These are phyloP conservation scores for Heliconius himera DNA, from an alignment of 1,140 invertebrate genomes.

Conservation along the genomic window DNA sequence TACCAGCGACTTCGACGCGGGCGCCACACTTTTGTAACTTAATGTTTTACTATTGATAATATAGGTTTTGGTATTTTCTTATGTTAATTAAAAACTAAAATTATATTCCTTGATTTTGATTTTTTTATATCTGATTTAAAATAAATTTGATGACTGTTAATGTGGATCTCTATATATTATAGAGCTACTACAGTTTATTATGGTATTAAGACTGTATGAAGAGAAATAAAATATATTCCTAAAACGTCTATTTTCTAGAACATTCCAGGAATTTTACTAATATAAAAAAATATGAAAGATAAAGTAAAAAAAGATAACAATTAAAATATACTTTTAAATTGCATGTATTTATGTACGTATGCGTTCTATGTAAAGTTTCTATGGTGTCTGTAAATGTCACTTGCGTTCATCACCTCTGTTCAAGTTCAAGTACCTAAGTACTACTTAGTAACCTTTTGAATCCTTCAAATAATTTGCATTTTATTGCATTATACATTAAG, in stretches of 20 bases:
- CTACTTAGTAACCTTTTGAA: background rate
- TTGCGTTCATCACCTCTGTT: conserved; percentile 58
- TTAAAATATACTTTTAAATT: background rate
- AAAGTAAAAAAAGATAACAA: background rate
- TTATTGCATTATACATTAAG: background rate
- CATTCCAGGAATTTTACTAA: no score
- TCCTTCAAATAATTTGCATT: background rate
- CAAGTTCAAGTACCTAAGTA: conserved; percentile 70
- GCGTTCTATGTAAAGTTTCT: background rate
- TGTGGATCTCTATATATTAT: background rate
- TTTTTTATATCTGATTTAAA: no score
- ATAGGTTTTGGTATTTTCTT: background rate
- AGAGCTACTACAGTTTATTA: background rate
- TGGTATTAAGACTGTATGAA: background rate
- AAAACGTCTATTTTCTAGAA: background rate
- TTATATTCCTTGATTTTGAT: no score
- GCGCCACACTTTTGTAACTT: conserved; percentile 66
- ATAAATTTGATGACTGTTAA: no score
- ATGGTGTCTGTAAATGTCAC: conserved; percentile 51
- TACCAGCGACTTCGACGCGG: conserved; percentile 70
- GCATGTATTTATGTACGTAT: no score
- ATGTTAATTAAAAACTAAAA: background rate
- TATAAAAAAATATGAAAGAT: no score
- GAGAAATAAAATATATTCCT: background rate
- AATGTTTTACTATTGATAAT: conserved; percentile 11